A percentile compares a stretch with the other conserved stretches of the same genome.
Evolutionary conservation across 2,888 invertebrate genomes (phyloP).

Genomic region (Drosophila mettleri): DNA sequence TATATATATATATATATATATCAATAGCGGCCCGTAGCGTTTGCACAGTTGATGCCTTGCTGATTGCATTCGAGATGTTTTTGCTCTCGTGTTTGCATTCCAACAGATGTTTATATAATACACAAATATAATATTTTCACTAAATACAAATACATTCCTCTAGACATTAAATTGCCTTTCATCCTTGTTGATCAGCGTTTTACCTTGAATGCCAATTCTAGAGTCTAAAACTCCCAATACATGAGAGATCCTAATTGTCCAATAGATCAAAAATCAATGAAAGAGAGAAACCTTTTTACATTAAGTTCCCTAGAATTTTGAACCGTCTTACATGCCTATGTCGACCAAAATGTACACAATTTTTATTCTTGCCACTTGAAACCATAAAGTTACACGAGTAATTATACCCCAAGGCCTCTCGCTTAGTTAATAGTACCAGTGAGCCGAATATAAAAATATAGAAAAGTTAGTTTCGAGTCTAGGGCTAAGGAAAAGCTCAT

Average conservation of each 20-base stretch:
- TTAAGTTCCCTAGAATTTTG: neutral
- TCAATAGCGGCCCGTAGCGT: constrained; percentile 7
- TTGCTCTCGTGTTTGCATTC: constrained; percentile 11
- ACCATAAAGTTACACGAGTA: constrained; percentile 37
- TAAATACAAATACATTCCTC: neutral
- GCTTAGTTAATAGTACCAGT: constrained; percentile 28
- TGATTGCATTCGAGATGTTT: constrained; percentile 4
- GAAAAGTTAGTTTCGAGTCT: neutral
- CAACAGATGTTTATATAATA: constrained; percentile 14
- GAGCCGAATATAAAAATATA: constrained; percentile 5
- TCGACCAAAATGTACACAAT: constrained; percentile 9
- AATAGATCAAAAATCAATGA: neutral
- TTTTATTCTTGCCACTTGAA: constrained; percentile 25
- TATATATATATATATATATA: neutral
- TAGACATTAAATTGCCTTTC: neutral
- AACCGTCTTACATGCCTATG: neutral
- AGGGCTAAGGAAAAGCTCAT: neutral
- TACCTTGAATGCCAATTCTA: neutral
- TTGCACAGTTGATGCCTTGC: constrained; percentile 14
- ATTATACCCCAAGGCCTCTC: constrained; percentile 33
- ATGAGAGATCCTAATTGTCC: too few species aligned
- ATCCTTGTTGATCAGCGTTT: neutral
- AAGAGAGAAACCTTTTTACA: neutral
- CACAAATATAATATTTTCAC: constrained; percentile 9
- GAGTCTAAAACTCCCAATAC: too few species aligned